These are phyloP conservation scores for Trachelus iudaicus DNA, from an alignment of 2,888 invertebrate species.

Conservation along the genomic window DNA sequence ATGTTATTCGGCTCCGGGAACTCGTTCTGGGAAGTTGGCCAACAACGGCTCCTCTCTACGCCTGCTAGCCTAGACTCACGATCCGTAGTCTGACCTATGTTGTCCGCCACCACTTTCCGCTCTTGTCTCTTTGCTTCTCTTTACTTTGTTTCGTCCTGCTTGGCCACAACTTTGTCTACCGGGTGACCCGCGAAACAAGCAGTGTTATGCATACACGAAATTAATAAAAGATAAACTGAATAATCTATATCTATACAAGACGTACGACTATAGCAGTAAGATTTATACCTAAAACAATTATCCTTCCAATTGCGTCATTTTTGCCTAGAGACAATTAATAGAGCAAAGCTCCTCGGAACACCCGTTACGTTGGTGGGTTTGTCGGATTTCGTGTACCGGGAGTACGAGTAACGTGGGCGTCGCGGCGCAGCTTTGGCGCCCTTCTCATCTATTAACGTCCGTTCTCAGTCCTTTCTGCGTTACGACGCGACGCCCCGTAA, in stretches of 20 bases:
- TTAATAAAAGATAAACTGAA: neutral
- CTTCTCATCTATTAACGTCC: conserved; percentile 6
- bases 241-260: neutral
- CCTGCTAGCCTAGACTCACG: conserved; percentile 1
- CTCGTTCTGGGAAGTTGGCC: conserved; percentile 8
- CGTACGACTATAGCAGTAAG: neutral
- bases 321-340: neutral
- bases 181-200: neutral
- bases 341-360: neutral
- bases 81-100: conserved; percentile 1
- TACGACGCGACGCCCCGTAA: neutral
- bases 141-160: neutral
- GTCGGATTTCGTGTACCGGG: neutral
- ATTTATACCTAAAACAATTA: neutral
- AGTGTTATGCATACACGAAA: neutral
- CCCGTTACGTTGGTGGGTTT: neutral
- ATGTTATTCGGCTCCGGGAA: conserved; percentile 1
- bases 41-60: neutral
- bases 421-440: conserved; percentile 1
- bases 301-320: neutral
- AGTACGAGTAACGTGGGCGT: neutral
- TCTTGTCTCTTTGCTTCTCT: conserved; percentile 2
- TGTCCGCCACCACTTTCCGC: conserved; percentile 4
- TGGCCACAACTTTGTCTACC: neutral
- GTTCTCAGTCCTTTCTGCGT: neutral